Evolutionary conservation across 1,140 invertebrate genomes (phyloP), one percentile per base, ranked within the genome.

Genomic region (Idris sp.): DNA sequence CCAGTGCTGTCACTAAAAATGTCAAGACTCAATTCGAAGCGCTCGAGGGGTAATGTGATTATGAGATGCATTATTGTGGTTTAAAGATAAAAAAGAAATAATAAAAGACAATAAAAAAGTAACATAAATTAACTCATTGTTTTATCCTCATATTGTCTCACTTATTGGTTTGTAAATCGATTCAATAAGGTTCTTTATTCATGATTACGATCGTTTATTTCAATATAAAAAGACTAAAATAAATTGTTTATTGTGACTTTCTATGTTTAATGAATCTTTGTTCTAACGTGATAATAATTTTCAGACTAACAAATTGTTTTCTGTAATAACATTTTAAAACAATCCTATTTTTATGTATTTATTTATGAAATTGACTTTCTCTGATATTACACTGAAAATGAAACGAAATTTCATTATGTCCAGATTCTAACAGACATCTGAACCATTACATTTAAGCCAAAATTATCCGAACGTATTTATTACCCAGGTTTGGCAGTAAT

Each of bases 1-100:
- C 46, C 31, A 15, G 1, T 19, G 48, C 41, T 31, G 68, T 41
- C 43, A 67, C 58, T 51, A 64, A 72, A 72, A 64, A 72, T 72
- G 35, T 58, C 68, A 58, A 28, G 68, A 64, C 68, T 58, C 13
- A 41, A 64, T 64, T 72, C 48, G 51, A 49, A 13, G 43, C 11
- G 58, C 38, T 35, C 13, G 13, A 26, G 43, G 54, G 41, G 31
- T 11, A 35, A 10, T 8, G 28, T 36, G 41, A 54, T 71, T 46
- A 53, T n/a, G 6, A n/a, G 19, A 62, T 62, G 46, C 51, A 59
- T 53, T 69, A 69, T 69, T 40, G 40, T n/a, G n/a, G n/a, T n/a
- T n/a, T n/a, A n/a, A n/a, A n/a, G n/a, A n/a, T n/a, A n/a, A n/a
- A n/a, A n/a, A n/a, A n/a, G n/a, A n/a, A n/a, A n/a, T n/a, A n/a